Evolutionary conservation across 2,797 vertebrate genomes (phyloP), one percentile per base, ranked within the genome.

Genomic region (Cuculus canorus): DNA sequence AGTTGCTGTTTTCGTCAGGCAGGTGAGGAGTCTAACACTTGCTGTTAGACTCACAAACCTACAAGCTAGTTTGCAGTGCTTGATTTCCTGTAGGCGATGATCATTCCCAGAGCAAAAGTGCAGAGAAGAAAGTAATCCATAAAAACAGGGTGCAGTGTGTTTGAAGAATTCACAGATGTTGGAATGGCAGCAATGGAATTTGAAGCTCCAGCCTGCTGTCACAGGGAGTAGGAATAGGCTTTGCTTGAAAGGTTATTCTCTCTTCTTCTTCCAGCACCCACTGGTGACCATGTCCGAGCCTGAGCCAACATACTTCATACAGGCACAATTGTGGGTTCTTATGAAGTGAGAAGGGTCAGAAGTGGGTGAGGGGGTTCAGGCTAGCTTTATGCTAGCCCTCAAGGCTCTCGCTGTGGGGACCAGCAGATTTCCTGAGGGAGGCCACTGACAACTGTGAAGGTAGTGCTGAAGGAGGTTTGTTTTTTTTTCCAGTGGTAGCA

Each of bases 341-440:
- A 30, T 8, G 17, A 28, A 30, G 32, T 1, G 3, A 0, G 4
- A 57, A 84, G 21, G 9, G 23, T 7, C 43, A 57, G 13, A 43
- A 9, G 5, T 9, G 52, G 13, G 47, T 1, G 0, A 27, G 33
- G n/a, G 37, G 9, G 2, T 0, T 23, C 39, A 60, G 22, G 18
- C 16, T 54, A 39, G 25, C n/a, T 81, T 14, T 27, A 41, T 7
- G 25, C 54, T 45, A 45, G 11, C 15, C 21, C 19, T 32, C 0
- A 1, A 25, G 33, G 22, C 8, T 64, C 17, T 59, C 30, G 10
- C 5, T 30, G 48, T 1, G 1, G 8, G 24, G 56, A 2, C 10
- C 50, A 60, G 50, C 32, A 45, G 50, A 17, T 82, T 78, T 60
- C 35, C 25, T 3, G 7, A 30, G 18, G 18, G 14, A 13, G 7